Conservation (phyloP, 2,113 vertebrate species). For the Micromys minutus region DNA sequence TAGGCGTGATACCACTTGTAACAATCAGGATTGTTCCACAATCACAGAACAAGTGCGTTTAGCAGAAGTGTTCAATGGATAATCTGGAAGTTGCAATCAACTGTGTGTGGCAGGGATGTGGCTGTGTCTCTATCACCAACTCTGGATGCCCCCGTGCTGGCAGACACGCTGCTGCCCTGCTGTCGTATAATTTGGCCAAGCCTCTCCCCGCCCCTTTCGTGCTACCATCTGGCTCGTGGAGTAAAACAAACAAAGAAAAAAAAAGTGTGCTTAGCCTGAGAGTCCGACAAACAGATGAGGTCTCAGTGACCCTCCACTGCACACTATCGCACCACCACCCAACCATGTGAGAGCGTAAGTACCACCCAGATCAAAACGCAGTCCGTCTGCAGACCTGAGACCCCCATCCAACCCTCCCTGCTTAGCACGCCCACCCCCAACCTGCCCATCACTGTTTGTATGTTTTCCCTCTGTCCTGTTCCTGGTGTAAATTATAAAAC, state of each 20-base stretch:
- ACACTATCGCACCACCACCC: no score
- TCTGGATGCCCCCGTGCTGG: background rate
- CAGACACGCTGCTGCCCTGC: background rate
- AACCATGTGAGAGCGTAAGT: background rate
- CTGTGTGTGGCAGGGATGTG: no score
- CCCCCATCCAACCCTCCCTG: background rate
- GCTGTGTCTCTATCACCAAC: background rate
- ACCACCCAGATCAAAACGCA: background rate
- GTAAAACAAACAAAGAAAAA: background rate
- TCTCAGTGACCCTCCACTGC: background rate
- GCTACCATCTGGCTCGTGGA: background rate
- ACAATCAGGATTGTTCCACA: background rate
- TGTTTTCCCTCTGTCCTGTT: background rate
- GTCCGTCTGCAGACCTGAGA: background rate
- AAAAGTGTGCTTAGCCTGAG: background rate
- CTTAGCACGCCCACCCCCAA: background rate
- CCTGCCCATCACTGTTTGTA: background rate
- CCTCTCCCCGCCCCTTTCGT: background rate
- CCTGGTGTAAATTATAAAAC: background rate
- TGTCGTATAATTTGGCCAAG: background rate
- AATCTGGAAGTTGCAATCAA: background rate
- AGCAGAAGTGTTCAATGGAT: background rate
- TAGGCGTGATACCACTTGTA: background rate
- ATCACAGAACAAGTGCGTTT: background rate
- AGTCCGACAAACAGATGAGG: background rate